phyloP scores from a whole-genome alignment of 2,797 vertebrate species.

The Pipistrellus pygmaeus region DNA sequence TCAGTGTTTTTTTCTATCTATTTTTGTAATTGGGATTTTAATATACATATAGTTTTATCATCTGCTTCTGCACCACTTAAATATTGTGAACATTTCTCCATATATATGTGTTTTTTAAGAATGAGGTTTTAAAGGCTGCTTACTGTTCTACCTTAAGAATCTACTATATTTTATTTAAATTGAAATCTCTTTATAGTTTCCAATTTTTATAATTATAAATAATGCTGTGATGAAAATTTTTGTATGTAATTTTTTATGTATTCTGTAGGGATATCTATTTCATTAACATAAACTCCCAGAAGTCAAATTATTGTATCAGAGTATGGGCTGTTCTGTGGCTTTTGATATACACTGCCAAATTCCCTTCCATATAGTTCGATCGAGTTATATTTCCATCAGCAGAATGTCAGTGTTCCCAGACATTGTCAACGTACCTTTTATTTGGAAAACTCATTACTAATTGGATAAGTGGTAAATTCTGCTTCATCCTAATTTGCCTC shows the following conservation, averaged over 20 bases:
- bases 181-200: constrained; percentile 27
- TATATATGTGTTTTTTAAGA: constrained; percentile 44
- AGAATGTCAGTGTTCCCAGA: background rate
- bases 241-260: background rate
- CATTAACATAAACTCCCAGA: background rate
- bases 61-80: constrained; percentile 12
- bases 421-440: background rate
- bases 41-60: background rate
- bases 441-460: constrained; percentile 13
- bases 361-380: background rate
- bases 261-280: constrained; percentile 17
- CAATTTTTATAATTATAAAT: background rate
- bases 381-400: background rate
- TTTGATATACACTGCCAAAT: background rate
- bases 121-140: constrained; percentile 8
- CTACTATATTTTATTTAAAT: background rate
- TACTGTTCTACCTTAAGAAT: background rate
- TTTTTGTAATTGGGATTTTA: constrained; percentile 37
- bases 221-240: background rate
- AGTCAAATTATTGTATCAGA: constrained; percentile 23
- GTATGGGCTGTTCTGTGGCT: background rate
- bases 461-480: constrained; percentile 27
- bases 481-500: background rate
- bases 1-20: background rate
- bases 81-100: constrained; percentile 13